phyloP scores from a whole-genome alignment of 2,113 vertebrate genomes.

The Tetrax tetrax region DNA sequence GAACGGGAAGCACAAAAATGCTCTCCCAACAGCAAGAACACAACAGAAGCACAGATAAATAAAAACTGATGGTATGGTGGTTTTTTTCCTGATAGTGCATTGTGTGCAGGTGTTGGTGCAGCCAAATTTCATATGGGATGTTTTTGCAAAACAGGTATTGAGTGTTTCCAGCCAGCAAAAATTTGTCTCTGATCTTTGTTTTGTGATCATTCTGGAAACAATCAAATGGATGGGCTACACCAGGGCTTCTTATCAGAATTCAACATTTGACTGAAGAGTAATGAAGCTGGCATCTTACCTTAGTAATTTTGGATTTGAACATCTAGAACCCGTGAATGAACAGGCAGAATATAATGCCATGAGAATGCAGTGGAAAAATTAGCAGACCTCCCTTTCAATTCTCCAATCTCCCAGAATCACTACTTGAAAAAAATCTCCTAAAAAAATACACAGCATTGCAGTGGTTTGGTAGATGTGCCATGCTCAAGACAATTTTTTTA shows the following conservation, averaged over 20 bases:
- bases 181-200: background rate
- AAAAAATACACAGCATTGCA: background rate
- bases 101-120: background rate
- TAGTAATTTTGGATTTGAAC: background rate
- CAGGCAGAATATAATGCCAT: background rate
- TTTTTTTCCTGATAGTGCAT: background rate
- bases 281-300: background rate
- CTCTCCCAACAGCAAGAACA: background rate
- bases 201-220: background rate
- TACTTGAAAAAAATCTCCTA: background rate
- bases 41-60: background rate
- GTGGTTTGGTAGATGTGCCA: background rate
- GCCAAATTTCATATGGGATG: background rate
- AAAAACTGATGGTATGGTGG: background rate
- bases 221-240: background rate
- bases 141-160: background rate
- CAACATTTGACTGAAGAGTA: background rate
- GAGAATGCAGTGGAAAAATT: background rate
- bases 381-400: background rate
- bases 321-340: background rate
- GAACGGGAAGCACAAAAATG: background rate
- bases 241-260: background rate
- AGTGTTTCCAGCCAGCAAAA: background rate
- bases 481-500: background rate
- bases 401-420: background rate